Base-by-base conservation (phyloP, 2,888 invertebrate species). In the Automeris io region DNA sequence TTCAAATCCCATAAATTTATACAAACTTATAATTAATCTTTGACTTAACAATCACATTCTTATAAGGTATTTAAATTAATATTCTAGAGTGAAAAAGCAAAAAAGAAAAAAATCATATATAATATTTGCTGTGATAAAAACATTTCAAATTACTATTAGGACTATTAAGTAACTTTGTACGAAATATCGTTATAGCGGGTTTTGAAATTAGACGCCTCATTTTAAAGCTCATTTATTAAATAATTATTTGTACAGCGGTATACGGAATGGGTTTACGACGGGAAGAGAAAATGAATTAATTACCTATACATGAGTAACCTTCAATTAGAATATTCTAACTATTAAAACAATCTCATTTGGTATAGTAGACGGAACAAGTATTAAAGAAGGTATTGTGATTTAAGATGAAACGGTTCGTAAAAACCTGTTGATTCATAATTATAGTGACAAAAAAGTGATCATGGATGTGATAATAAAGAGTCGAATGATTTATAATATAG, bases 371-470 rank as follows among this genome's bases (percentile, higher is more conserved):
- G 18, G 32, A 37, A 24, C 35, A 41, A 35, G 36, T 40, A 39
- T 36, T 41, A 25, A 37, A 39, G 35, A 44, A 49, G 46, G 48
- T 42, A 48, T 44, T 45, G 43, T 35, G 24, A 18, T 40, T 43
- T 47, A 47, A 51, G 46, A 45, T 42, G 31, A 19, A 42, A 32
- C 31, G 50, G 52, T 31, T 51, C 54, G 49, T 56, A 52, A 51
- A 51, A 49, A 41, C 33, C 35, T 24, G 33, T 35, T 39, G 29
- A 38, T 43, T 40, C 45, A 46, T 48, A 48, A 47, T 41, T 32
- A 35, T 34, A 42, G 40, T 43, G 46, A 51, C 56, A 47, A 45
- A 41, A 37, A 26, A 42, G 41, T 34, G 40, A 42, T 47, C 48
- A 18, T 22, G 31, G 42, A 40, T 42, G 42, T 41, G 55, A 53